Percentiles rank a stretch among this genome's conserved stretches.
Conservation (phyloP, 2,113 vertebrate species). For the Ageneiosus marmoratus region DNA sequence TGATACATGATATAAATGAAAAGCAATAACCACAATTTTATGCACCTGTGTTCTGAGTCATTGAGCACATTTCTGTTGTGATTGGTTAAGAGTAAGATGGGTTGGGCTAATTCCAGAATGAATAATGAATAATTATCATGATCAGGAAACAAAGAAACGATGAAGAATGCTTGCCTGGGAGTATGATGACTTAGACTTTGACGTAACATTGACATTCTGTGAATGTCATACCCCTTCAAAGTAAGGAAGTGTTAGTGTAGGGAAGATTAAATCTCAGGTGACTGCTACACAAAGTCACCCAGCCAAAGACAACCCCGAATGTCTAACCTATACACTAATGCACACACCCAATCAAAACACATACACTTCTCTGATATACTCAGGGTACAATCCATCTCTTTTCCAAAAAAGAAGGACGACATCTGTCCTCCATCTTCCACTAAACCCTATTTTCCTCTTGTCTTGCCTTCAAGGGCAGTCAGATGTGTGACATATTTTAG, state of each 20-base stretch:
- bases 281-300: constrained; percentile 12
- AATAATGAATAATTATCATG: background rate
- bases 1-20: background rate
- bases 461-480: constrained; percentile 44
- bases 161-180: background rate
- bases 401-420: constrained; percentile 17
- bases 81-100: background rate
- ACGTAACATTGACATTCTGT: background rate
- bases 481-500: constrained; percentile 48
- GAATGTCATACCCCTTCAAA: background rate
- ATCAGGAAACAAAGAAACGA: background rate
- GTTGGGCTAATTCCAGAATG: background rate
- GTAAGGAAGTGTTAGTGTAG: background rate
- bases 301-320: background rate
- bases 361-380: background rate
- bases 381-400: constrained; percentile 32
- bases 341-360: constrained; percentile 15
- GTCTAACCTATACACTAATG: constrained; percentile 2
- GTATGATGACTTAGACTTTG: background rate
- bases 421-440: constrained; percentile 39
- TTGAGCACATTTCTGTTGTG: background rate
- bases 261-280: background rate
- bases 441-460: constrained; percentile 34
- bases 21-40: background rate
- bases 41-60: background rate